Conservation (phyloP, 1,140 invertebrate species). For the Zaprionus davidi region DNA sequence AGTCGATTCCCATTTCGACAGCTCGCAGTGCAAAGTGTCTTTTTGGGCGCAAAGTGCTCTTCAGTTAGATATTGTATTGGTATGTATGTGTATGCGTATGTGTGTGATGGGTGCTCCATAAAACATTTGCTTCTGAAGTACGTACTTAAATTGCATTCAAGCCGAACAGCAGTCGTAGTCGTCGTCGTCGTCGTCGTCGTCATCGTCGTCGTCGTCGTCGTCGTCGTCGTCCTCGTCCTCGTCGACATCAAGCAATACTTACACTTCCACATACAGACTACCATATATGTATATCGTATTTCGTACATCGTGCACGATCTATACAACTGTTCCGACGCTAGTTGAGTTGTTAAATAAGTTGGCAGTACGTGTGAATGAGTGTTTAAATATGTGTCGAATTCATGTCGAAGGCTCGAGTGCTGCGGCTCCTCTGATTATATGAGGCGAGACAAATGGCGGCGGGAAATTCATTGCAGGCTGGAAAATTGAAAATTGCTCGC, state of each 20-base stretch:
- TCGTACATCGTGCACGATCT: conserved; percentile 49
- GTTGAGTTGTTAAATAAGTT: conserved; percentile 78
- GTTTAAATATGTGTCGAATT: conserved; percentile 76
- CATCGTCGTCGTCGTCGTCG: conserved; percentile 13
- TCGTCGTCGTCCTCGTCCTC: conserved; percentile 11
- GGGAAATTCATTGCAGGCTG: conserved; percentile 29
- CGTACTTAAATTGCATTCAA: conserved; percentile 81
- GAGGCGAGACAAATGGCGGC: conserved; percentile 14
- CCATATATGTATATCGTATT: conserved; percentile 1
- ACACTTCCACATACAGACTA: conserved; percentile 4
- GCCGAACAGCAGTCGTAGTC: conserved; percentile 60
- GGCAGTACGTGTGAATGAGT: conserved; percentile 77
- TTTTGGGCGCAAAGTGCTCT: conserved; percentile 51
- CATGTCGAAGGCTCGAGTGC: conserved; percentile 28
- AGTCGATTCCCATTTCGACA: conserved; percentile 53
- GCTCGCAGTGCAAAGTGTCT: conserved; percentile 59
- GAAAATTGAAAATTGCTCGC: conserved; percentile 9
- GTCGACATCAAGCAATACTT: conserved; percentile 58
- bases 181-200: conserved; percentile 5
- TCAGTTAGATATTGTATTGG: conserved; percentile 29
- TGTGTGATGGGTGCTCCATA: conserved; percentile 63
- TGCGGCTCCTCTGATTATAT: conserved; percentile 17
- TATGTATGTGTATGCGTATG: conserved; percentile 24
- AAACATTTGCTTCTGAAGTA: conserved; percentile 79
- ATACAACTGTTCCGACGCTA: conserved; percentile 37